Evolutionary conservation across 2,888 invertebrate genomes (phyloP), one percentile per base, ranked within the genome.

Genomic region (Tholera decimalis): DNA sequence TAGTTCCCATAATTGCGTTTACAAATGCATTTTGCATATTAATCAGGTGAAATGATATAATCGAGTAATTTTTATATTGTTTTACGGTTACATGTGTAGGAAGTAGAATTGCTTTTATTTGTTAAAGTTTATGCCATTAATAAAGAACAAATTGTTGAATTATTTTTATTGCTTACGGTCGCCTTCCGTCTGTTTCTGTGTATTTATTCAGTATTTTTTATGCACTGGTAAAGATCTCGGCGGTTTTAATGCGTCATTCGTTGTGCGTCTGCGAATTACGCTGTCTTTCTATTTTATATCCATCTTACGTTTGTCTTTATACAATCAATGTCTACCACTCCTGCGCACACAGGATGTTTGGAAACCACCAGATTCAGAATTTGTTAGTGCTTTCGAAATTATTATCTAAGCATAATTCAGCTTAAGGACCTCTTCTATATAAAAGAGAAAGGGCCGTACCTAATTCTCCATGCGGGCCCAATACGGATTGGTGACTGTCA

Each of bases 1-100:
- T 84, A 83, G 83, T 87, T 84, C 73, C 64, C 69, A 56, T 88
- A 88, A 89, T 89, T 86, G 77, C 81, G 57, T 75, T 71, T 72
- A 68, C 53, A 15, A 70, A 77, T 73, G 80, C 75, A 80, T 75
- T 77, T 77, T 77, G 73, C 69, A 72, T 82, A 67, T 69, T 75
- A 83, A 73, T 50, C 50, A 22, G 22, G 44, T 46, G 62, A 67
- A 58, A 72, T 57, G 61, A 72, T 74, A 67, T 57, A 69, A 79
- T 76, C 64, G 30, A 22, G 49, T 63, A 75, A 71, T 81, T 43
- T 83, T 49, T 53, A 61, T 35, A 55, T 73, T 60, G 59, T 69
- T 62, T 41, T 77, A 51, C n/a, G 28, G 43, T 50, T 57, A 30
- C 26, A 18, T 20, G n/a, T 46, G 43, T 35, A 37, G 18, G 26